Evolutionary conservation across 2,113 vertebrate genomes (phyloP).

Genomic region (Upupa epops): DNA sequence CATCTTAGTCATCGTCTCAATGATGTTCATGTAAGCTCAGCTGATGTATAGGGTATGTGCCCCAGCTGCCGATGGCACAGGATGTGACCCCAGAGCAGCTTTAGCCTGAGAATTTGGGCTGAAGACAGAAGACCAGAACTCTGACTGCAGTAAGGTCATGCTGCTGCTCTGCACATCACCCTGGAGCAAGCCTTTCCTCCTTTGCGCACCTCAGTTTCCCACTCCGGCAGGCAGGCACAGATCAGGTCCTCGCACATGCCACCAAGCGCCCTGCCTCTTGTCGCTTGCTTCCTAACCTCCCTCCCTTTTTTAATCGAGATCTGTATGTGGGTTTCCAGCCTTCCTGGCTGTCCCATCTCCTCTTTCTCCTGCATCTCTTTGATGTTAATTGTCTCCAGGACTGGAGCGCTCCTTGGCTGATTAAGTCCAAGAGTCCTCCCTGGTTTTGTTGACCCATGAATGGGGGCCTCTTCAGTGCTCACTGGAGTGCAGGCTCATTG

Average conservation of each 20-base stretch:
- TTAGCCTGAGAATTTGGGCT: background rate
- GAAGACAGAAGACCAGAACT: background rate
- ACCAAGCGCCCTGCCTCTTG: background rate
- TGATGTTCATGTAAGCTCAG: background rate
- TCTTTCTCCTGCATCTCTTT: constrained; percentile 62
- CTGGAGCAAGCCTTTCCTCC: background rate
- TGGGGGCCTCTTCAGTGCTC: constrained; percentile 81
- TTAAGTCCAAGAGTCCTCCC: constrained; percentile 76
- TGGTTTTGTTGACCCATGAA: constrained; percentile 81
- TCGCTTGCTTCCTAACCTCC: background rate
- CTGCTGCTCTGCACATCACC: rapidly evolving
- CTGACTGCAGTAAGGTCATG: background rate
- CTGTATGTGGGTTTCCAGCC: constrained; percentile 47
- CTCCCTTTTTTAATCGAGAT: constrained; percentile 2
- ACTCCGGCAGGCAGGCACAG: background rate
- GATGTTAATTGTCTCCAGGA: constrained; percentile 75
- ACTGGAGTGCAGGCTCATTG: constrained; percentile 78
- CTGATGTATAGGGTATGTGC: background rate
- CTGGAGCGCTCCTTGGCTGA: constrained; percentile 74
- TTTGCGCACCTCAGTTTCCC: background rate
- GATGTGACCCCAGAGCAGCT: background rate
- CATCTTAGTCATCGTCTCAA: background rate
- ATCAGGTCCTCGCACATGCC: background rate
- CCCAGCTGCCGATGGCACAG: background rate
- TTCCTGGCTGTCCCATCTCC: constrained; percentile 35